phyloP scores from a whole-genome alignment of 92 coral and sea anemone genomes.

The Blastomussa wellsi region DNA sequence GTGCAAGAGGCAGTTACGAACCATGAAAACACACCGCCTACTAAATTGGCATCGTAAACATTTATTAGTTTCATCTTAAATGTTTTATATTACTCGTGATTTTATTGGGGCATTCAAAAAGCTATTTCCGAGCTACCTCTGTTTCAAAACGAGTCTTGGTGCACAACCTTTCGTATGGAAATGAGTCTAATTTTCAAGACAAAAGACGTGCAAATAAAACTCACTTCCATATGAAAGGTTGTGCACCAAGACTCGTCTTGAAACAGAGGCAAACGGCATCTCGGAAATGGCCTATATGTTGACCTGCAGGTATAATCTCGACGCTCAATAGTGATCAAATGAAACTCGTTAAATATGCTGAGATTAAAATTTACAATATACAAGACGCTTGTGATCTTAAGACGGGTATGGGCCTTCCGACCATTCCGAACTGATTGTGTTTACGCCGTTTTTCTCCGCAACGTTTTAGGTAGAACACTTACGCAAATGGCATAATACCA shows the following conservation, averaged over 20 bases:
- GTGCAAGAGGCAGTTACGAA: neutral
- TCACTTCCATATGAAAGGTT: too few relatives aligned
- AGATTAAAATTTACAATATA: neutral
- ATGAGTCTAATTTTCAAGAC: too few relatives aligned
- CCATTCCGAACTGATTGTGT: neutral
- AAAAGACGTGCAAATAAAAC: too few relatives aligned
- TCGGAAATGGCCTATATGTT: too few relatives aligned
- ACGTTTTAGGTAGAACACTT: neutral
- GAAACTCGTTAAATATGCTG: neutral
- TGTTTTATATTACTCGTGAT: neutral
- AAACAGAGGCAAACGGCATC: too few relatives aligned
- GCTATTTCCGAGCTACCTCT: too few relatives aligned
- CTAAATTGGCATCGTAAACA: neutral
- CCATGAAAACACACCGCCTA: neutral
- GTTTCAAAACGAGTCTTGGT: too few relatives aligned
- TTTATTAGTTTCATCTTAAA: neutral
- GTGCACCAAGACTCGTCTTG: too few relatives aligned
- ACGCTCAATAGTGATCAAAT: neutral
- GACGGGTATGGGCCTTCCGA: neutral
- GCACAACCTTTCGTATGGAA: too few relatives aligned
- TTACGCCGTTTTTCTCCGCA: neutral
- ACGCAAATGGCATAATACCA: neutral
- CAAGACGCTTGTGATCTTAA: neutral
- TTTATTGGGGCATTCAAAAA: neutral
- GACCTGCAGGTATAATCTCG: neutral